Percentiles rank a stretch among this genome's conserved stretches.
These are phyloP conservation scores for Catocala sponsa DNA, from an alignment of 2,888 invertebrate species.

Conservation along the genomic window DNA sequence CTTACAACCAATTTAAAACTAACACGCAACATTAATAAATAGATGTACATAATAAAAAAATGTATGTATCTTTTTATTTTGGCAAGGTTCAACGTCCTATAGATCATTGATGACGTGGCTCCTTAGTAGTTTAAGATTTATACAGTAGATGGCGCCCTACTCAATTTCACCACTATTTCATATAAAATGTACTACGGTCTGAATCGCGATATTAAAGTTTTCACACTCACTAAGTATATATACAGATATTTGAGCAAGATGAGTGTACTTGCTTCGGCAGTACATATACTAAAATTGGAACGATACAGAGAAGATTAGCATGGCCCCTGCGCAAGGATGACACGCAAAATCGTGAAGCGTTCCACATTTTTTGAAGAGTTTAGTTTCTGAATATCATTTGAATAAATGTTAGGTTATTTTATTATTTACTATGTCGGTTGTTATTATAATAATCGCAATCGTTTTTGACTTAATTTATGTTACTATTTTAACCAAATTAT, in stretches of 20 bases:
- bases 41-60: no score
- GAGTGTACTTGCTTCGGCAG: conserved; percentile 63
- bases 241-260: rapidly evolving
- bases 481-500: no score
- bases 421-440: no score
- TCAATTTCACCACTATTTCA: not conserved
- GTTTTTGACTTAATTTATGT: no score
- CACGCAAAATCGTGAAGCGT: conserved; percentile 65
- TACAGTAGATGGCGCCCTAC: conserved; percentile 40
- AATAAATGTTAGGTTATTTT: no score
- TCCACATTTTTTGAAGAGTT: conserved; percentile 53
- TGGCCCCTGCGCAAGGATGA: conserved; percentile 68
- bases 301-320: conserved; percentile 82
- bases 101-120: not conserved
- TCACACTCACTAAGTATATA: conserved; percentile 4
- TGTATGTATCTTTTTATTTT: no score
- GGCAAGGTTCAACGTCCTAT: no score
- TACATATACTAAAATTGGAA: conserved; percentile 58
- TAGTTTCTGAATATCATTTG: not conserved
- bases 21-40: no score
- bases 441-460: no score
- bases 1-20: no score
- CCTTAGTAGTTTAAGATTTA: not conserved
- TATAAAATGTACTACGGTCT: conserved; percentile 23
- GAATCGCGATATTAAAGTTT: conserved; percentile 46